Evolutionary conservation across 1,140 invertebrate genomes (phyloP), one percentile per base, ranked within the genome.

Genomic region (Lasaia peninsularis): DNA sequence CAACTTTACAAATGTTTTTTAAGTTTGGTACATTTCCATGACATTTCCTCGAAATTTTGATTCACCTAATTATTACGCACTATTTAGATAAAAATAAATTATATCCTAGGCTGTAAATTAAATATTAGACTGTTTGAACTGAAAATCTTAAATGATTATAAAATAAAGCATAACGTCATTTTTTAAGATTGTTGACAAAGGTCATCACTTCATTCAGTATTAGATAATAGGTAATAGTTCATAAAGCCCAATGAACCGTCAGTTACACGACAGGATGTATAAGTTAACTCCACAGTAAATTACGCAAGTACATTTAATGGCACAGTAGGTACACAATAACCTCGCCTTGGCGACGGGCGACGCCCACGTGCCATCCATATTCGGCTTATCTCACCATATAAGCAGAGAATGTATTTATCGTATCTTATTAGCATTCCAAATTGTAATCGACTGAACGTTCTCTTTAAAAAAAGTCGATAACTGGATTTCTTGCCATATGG

Each of bases 311-410:
- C 69, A 73, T 71, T 71, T 33, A 63, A 69, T 35, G 32, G 52
- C 18, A 56, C 21, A 28, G 55, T 40, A n/a, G 56, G 58, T 62
- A 65, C 61, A 69, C 62, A 69, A 68, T 72, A 56, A 60, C 50
- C 66, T 77, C 63, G 75, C 74, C 73, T 80, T 74, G 75, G 59
- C 78, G 73, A 69, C 81, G 71, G 78, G 53, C 70, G 67, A 76
- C 84, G 74, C 84, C 82, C 74, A 86, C 84, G 61, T 20, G 53
- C 67, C 69, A 60, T 68, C 75, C 75, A 58, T 73, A 80, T 80
- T 78, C 54, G 71, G 69, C 58, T 73, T 79, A 83, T 81, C 78
- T 78, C 63, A 56, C 84, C 80, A 57, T 86, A 80, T 83, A 81
- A 73, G 80, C 69, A 71, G 74, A 64, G 75, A 80, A 73, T 65